Conservation (phyloP, 2,888 invertebrate genomes). For the Cephus nigrinus region DNA sequence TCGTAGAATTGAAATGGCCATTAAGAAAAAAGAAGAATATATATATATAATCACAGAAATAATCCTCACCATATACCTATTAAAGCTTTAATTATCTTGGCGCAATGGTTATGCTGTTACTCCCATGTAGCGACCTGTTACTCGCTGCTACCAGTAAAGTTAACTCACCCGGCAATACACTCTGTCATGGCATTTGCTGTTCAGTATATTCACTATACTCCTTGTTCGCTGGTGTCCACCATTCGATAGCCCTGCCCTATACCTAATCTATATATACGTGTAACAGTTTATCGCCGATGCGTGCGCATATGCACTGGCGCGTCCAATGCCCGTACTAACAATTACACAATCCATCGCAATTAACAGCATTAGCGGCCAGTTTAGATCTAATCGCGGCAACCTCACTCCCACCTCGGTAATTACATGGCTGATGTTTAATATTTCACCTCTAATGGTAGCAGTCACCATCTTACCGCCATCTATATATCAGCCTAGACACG, state of each 20-base stretch:
- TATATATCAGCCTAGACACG: not conserved
- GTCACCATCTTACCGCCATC: slow-evolving; percentile 11
- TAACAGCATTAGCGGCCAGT: slow-evolving; percentile 46
- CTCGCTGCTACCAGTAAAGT: not conserved
- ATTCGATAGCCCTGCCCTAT: not conserved
- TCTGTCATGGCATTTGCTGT: not conserved
- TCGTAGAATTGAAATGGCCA: not conserved
- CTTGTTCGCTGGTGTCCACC: not conserved
- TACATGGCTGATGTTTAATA: slow-evolving; percentile 47
- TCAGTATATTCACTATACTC: not conserved
- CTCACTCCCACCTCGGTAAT: slow-evolving; percentile 42
- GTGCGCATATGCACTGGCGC: not conserved
- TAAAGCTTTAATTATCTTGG: slow-evolving; percentile 23
- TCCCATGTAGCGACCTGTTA: slow-evolving; percentile 1
- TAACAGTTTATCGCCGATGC: not conserved
- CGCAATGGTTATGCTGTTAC: not conserved
- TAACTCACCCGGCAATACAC: not conserved
- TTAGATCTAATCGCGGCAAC: slow-evolving; percentile 47
- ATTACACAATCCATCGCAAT: slow-evolving; percentile 54
- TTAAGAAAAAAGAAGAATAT: not conserved
- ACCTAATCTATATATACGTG: not conserved
- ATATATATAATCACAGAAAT: slow-evolving; percentile 14
- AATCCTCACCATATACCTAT: slow-evolving; percentile 17
- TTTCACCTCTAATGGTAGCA: slow-evolving; percentile 44
- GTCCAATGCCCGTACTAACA: slow-evolving; percentile 22